phyloP scores from a whole-genome alignment of 2,797 vertebrate species.

The Prunella strophiata region DNA sequence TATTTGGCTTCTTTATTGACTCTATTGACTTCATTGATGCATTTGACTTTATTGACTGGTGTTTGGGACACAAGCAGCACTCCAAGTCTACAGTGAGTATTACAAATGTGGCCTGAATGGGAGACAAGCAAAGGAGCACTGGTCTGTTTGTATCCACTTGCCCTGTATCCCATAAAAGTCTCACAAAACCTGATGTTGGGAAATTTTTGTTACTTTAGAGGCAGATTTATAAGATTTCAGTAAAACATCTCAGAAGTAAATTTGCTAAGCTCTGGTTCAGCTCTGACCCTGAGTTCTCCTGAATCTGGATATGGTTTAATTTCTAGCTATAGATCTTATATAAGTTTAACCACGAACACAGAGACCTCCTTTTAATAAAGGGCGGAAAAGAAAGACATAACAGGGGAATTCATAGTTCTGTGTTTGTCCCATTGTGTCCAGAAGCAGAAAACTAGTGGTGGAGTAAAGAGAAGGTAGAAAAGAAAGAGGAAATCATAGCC shows the following conservation, averaged over 20 bases:
- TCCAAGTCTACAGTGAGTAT: not conserved
- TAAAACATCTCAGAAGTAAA: not conserved
- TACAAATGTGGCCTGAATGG: not conserved
- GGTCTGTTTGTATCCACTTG: not conserved
- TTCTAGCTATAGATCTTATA: not conserved
- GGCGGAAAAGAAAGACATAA: not conserved
- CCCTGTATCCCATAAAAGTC: not conserved
- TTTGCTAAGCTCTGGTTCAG: not conserved
- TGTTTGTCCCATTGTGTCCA: not conserved
- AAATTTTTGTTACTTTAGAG: not conserved
- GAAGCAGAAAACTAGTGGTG: not conserved
- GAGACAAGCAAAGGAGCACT: not conserved
- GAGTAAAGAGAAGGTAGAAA: not conserved
- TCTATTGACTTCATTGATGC: not conserved
- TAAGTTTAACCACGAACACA: not conserved
- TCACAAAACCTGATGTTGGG: not conserved
- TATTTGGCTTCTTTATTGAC: not conserved
- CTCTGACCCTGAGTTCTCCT: not conserved
- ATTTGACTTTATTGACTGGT: not conserved
- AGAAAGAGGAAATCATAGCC: not conserved
- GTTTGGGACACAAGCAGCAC: not conserved
- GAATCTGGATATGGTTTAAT: not conserved
- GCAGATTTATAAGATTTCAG: not conserved
- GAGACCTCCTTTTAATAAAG: not conserved
- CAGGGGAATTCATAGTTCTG: not conserved